Evolutionary conservation across 23 tunicate genomes (phyloP).

Genomic region (Trididemnum miniatum): DNA sequence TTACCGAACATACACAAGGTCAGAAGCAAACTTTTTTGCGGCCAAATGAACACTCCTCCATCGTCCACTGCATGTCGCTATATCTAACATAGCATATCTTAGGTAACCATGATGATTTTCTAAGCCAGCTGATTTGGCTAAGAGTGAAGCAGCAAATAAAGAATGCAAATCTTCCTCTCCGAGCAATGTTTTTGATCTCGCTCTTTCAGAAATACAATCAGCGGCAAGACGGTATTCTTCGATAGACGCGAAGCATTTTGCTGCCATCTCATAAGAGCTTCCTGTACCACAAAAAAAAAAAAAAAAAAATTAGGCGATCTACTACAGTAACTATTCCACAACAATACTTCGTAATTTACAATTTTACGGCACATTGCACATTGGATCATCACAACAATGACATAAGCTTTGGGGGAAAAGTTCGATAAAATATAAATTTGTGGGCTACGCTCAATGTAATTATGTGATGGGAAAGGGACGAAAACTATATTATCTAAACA

Average conservation of each 20-base stretch:
- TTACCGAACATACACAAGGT: constrained; percentile 20
- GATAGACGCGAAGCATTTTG: constrained; percentile 85
- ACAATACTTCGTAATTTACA: no score
- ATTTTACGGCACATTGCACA: no score
- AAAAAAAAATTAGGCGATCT: no score
- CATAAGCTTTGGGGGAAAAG: background rate
- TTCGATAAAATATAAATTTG: no score
- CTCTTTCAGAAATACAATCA: constrained; percentile 47
- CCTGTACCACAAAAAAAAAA: no score
- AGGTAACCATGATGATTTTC: constrained; percentile 18
- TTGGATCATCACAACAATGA: background rate
- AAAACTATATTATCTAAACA: no score
- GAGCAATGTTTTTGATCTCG: constrained; percentile 31
- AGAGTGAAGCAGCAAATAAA: constrained; percentile 52
- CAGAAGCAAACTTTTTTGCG: constrained; percentile 3
- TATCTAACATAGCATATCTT: constrained; percentile 44
- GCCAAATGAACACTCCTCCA: constrained; percentile 62
- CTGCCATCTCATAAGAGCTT: constrained; percentile 74
- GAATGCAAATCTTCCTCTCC: constrained; percentile 52
- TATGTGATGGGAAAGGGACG: no score
- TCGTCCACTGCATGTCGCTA: constrained; percentile 53
- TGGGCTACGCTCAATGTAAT: no score
- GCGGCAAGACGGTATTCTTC: constrained; percentile 52
- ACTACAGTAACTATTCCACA: no score
- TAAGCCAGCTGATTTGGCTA: constrained; percentile 33